Evolutionary conservation across 2,888 invertebrate genomes (phyloP), one percentile per base, ranked within the genome.

Genomic region (Apeira syringaria): DNA sequence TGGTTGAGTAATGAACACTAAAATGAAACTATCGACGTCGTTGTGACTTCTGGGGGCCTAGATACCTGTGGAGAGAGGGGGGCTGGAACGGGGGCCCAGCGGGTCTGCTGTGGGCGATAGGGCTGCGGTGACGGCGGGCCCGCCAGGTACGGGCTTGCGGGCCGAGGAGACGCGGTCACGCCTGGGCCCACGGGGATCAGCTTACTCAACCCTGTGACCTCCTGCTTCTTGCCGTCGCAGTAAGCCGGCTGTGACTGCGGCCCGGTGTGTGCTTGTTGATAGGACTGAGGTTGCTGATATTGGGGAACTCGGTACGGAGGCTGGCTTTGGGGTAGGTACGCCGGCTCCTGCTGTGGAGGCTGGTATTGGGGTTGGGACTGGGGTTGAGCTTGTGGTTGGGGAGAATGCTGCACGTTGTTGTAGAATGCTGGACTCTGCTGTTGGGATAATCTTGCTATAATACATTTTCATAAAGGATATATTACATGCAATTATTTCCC

Each of bases 21-120:
- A 50, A 57, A 55, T 59, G 64, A 12, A 29, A 30, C 33, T 44
- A 38, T 34, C 38, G 37, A 62, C 61, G 66, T 20, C 60, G 53
- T 53, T 59, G 64, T 49, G 54, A 56, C 54, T 45, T 50, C 51
- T 43, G 58, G 61, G 51, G 61, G 50, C 68, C 60, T 48, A 41
- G 63, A 56, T 88, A 88, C 89, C 88, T 89, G 88, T 50, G 88
- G 88, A 61, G 89, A 88, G 60, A 76, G 74, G 55, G 87, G 87
- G 55, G 85, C 82, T 57, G 83, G 80, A 50, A 89, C 90, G 25
- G 89, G 88, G 52, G 85, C 87, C 90, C 90, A 90, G 61, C 90
- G 89, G 66, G 64, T 77, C 70, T 70, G 77, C 57, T 73, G 81
- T 68, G 68, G 80, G 42, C 79, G 77, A 72, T 74, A 84, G 56